phyloP scores from a whole-genome alignment of 2,797 vertebrate genomes.

The Amphiprion clarkii region DNA sequence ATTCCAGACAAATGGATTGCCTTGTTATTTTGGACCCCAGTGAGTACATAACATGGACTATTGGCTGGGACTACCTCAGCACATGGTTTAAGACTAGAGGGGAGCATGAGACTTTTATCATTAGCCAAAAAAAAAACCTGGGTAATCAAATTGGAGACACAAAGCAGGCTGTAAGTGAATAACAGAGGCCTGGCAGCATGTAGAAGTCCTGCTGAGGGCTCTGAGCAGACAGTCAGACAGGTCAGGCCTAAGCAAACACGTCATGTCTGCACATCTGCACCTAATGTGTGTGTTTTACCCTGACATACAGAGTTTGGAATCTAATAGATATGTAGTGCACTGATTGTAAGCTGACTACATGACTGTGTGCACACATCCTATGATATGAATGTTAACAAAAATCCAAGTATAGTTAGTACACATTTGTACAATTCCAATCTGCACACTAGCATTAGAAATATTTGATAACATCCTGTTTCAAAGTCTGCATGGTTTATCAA shows the following conservation, averaged over 20 bases:
- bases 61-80: conserved; percentile 28
- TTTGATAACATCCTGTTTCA: no score
- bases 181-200: conserved; percentile 43
- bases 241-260: conserved; percentile 8
- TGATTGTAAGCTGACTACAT: no score
- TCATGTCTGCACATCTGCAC: conserved; percentile 22
- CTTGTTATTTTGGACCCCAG: conserved; percentile 46
- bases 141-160: conserved; percentile 71
- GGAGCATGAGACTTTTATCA: conserved; percentile 46
- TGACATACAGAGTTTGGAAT: no score
- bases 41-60: conserved; percentile 42
- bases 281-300: neutral
- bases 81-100: conserved; percentile 47
- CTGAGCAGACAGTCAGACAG: conserved; percentile 1
- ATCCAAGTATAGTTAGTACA: no score
- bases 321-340: no score
- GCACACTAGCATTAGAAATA: no score
- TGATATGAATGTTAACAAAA: no score
- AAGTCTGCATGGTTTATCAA: no score
- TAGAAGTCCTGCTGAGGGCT: conserved; percentile 15
- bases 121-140: conserved; percentile 63
- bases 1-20: conserved; percentile 59
- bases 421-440: no score
- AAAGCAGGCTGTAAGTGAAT: conserved; percentile 69
- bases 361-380: no score